Percentiles rank a stretch among this genome's conserved stretches.
These are phyloP conservation scores for Dryadula phaetusa DNA, from an alignment of 2,888 invertebrate species.

Conservation along the genomic window DNA sequence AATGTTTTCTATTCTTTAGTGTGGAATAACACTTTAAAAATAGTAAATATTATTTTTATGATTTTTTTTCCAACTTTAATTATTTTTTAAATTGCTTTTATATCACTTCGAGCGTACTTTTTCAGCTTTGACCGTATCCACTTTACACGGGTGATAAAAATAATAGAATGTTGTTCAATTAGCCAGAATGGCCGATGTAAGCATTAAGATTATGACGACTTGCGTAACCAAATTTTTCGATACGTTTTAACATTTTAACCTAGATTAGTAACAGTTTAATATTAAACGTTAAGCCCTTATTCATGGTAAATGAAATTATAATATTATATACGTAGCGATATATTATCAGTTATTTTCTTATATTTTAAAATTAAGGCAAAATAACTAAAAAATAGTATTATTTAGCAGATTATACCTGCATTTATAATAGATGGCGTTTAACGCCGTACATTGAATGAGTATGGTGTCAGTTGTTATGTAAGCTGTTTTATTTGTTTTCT, in stretches of 20 bases:
- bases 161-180: conserved; percentile 43
- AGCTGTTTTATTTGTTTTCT: no score
- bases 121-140: neutral
- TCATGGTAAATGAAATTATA: neutral
- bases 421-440: neutral
- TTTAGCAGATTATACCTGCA: no score
- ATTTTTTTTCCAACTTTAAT: neutral
- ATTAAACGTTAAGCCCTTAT: neutral
- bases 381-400: no score
- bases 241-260: conserved; percentile 11
- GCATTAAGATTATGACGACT: conserved; percentile 39
- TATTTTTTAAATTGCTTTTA: neutral
- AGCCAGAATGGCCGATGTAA: conserved; percentile 34
- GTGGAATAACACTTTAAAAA: no score
- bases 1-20: no score
- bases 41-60: neutral
- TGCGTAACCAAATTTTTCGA: conserved; percentile 33
- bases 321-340: no score
- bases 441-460: no score
- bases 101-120: neutral
- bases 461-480: no score
- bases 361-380: no score
- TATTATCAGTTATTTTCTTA: no score
- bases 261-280: conserved; percentile 1
- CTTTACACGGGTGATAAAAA: conserved; percentile 41